Evolutionary conservation across 2,797 vertebrate genomes (phyloP).

Genomic region (Remorina albescens): DNA sequence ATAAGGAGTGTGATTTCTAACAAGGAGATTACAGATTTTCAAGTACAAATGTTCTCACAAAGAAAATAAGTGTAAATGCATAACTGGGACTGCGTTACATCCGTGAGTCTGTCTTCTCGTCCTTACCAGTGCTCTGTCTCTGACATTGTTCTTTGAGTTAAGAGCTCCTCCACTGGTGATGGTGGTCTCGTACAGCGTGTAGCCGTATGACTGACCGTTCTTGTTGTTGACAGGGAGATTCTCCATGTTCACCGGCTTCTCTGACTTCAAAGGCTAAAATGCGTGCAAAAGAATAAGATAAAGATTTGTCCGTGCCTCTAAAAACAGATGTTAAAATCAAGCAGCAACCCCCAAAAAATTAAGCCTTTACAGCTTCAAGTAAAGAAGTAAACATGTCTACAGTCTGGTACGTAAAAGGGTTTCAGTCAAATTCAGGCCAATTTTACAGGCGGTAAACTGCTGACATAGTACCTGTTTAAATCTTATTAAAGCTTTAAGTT

Average conservation of each 20-base stretch:
- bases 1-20: slow-evolving; percentile 46
- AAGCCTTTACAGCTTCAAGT: no score
- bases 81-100: background rate
- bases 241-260: slow-evolving; percentile 92
- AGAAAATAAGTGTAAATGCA: slow-evolving; percentile 23
- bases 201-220: slow-evolving; percentile 92
- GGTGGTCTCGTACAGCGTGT: slow-evolving; percentile 91
- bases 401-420: no score
- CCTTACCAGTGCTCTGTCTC: slow-evolving; percentile 92
- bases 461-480: no score
- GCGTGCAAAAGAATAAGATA: background rate
- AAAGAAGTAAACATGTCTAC: no score
- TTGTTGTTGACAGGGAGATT: slow-evolving; percentile 88
- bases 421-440: no score
- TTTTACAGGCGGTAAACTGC: no score
- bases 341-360: no score
- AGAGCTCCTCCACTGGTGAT: slow-evolving; percentile 87
- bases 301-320: background rate
- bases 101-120: background rate
- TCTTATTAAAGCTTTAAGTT: no score
- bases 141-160: slow-evolving; percentile 84
- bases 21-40: slow-evolving; percentile 22
- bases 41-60: slow-evolving; percentile 21
- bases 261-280: slow-evolving; percentile 84
- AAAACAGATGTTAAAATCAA: background rate